A percentile compares a stretch with the other conserved stretches of the same genome.
Evolutionary conservation across 1,140 invertebrate species (phyloP).

Genomic region (Tribolium madens): DNA sequence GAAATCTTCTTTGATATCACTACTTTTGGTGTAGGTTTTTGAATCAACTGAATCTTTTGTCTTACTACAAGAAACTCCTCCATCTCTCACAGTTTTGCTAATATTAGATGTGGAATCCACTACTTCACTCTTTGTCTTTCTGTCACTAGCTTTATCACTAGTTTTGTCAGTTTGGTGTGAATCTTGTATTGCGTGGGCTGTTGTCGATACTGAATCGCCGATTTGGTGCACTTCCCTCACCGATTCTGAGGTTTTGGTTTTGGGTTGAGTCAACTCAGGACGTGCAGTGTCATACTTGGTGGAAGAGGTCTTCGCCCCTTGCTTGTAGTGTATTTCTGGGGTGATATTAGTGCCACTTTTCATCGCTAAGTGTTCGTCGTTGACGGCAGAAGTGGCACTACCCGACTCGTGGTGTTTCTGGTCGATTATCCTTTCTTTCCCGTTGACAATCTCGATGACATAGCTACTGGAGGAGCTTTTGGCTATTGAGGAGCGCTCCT

Average conservation of each 20-base stretch:
- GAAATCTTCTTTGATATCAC: background rate
- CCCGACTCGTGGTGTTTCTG: conserved; percentile 70
- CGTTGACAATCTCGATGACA: conserved; percentile 72
- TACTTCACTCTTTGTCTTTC: too few species aligned
- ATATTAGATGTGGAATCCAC: too few species aligned
- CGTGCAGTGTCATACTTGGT: conserved; percentile 70
- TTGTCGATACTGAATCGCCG: conserved; percentile 55
- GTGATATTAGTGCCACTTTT: conserved; percentile 68
- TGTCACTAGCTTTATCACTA: too few species aligned
- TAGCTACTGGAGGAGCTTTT: conserved; percentile 71
- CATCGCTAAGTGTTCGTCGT: conserved; percentile 67
- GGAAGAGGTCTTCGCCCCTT: conserved; percentile 68
- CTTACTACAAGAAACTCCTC: too few species aligned
- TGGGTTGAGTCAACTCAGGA: conserved; percentile 64
- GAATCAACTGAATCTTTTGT: background rate
- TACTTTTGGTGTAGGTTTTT: background rate
- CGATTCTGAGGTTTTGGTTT: conserved; percentile 55
- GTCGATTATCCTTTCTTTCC: conserved; percentile 72
- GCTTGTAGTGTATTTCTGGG: conserved; percentile 69
- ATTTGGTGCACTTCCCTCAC: conserved; percentile 60
- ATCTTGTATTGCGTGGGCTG: too few species aligned
- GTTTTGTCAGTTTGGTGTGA: too few species aligned
- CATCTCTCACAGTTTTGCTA: too few species aligned
- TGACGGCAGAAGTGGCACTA: conserved; percentile 66
- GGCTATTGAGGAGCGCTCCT: conserved; percentile 60